Evolutionary conservation across 2,797 vertebrate species (phyloP).

Genomic region (Sarcophilus harrisii): DNA sequence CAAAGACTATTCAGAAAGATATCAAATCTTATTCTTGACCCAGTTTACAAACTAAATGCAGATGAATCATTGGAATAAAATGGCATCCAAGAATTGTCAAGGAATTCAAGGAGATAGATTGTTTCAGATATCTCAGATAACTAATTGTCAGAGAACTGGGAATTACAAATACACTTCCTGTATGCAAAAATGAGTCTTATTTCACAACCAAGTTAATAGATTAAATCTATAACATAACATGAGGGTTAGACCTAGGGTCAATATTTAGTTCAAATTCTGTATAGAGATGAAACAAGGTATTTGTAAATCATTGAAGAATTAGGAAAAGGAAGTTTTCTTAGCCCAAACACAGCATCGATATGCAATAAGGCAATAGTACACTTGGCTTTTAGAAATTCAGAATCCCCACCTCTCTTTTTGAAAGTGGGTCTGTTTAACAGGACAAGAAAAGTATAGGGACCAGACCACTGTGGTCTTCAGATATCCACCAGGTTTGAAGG

Average conservation of each 20-base stretch:
- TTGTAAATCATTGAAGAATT: neutral
- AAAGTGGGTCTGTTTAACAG: neutral
- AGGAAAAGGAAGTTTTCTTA: neutral
- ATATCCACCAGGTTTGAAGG: neutral
- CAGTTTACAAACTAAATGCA: neutral
- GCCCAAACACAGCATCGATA: neutral
- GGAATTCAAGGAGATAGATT: neutral
- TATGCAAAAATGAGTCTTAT: neutral
- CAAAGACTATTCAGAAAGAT: neutral
- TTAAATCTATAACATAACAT: neutral
- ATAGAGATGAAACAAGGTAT: neutral
- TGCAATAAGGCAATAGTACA: neutral
- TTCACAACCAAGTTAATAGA: neutral
- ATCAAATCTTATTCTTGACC: neutral
- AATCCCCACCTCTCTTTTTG: neutral
- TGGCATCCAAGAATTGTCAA: neutral
- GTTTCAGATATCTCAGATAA: neutral
- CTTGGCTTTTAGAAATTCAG: neutral
- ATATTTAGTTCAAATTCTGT: neutral
- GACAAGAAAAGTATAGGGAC: neutral
- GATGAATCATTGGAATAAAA: neutral
- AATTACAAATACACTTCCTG: neutral
- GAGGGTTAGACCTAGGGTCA: neutral
- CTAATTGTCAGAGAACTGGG: neutral
- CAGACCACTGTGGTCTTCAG: neutral